A percentile compares a stretch with the other conserved stretches of the same genome.
Evolutionary conservation across 2,888 invertebrate genomes (phyloP).

Genomic region (Anorthoa munda): DNA sequence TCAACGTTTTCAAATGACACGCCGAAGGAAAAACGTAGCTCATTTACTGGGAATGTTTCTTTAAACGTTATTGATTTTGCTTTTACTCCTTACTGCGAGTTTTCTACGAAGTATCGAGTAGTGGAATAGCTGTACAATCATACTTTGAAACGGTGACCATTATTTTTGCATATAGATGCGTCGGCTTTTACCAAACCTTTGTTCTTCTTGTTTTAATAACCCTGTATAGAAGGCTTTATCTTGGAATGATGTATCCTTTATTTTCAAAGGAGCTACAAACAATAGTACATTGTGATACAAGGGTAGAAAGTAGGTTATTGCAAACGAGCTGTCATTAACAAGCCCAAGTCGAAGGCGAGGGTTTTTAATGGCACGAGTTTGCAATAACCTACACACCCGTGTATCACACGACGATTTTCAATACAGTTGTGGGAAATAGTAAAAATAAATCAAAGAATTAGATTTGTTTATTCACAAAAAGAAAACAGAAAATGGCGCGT

Average conservation of each 20-base stretch:
- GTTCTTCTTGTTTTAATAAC: neutral
- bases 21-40: slow-evolving; percentile 2
- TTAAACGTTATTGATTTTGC: slow-evolving; percentile 11
- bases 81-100: slow-evolving; percentile 1
- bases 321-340: too few relatives aligned
- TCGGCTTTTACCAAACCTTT: neutral
- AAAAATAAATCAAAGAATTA: too few relatives aligned
- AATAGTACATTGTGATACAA: too few relatives aligned
- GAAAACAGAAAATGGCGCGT: too few relatives aligned
- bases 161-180: neutral
- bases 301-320: too few relatives aligned
- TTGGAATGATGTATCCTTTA: neutral
- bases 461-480: too few relatives aligned
- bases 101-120: neutral
- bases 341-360: too few relatives aligned
- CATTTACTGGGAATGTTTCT: slow-evolving; percentile 4
- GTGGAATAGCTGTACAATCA: neutral
- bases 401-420: too few relatives aligned
- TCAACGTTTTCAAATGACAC: slow-evolving; percentile 5
- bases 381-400: too few relatives aligned
- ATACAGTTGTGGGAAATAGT: too few relatives aligned
- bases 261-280: too few relatives aligned
- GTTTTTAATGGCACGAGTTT: too few relatives aligned
- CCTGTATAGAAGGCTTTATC: neutral
- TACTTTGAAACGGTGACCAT: neutral